Evolutionary conservation across 2,797 vertebrate genomes (phyloP), one percentile per base, ranked within the genome.

Genomic region (Leptodactylus fallax): DNA sequence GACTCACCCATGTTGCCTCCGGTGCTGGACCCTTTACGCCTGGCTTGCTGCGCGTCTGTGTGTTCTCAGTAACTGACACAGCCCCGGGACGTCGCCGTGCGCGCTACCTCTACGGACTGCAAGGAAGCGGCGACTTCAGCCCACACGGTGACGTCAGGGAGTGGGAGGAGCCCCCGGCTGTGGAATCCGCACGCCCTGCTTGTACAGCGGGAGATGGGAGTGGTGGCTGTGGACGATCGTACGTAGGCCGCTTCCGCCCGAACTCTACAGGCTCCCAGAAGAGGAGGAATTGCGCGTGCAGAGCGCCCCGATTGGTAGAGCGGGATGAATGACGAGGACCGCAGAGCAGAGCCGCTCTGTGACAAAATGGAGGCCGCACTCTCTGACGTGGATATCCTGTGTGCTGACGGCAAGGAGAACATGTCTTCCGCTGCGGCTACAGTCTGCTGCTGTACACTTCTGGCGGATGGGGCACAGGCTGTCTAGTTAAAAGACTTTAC

Each of bases 1-100:
- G 11, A 87, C 88, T 89, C 85, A 89, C 88, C 88, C 88, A 89
- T 89, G 74, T 36, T 89, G 69, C 23, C 55, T 79, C 23, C 55
- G 53, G 72, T 86, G 45, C 80, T 61, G 85, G 53, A 19, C 25
- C 71, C 63, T 71, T 13, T 56, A 49, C 11, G 47, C 72, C 71
- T 82, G 79, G 79, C 55, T 61, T 60, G 47, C 58, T 53, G 69
- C 83, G 58, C 67, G 72, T 69, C 78, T 88, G 69, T 36, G 27
- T 27, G 7, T 60, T 86, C 79, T 89, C 63, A 21, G 61, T 78
- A 16, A 87, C 81, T 87, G 84, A 86, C 85, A 89, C 88, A 86
- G 88, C 88, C 88, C 85, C 74, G 61, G 88, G 85, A 89, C 84
- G 84, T 45, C 53, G 60, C 60, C 79, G 79, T 79, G 69, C 85